phyloP scores from a whole-genome alignment of 1,140 invertebrate genomes.

The Drosophila novamexicana region DNA sequence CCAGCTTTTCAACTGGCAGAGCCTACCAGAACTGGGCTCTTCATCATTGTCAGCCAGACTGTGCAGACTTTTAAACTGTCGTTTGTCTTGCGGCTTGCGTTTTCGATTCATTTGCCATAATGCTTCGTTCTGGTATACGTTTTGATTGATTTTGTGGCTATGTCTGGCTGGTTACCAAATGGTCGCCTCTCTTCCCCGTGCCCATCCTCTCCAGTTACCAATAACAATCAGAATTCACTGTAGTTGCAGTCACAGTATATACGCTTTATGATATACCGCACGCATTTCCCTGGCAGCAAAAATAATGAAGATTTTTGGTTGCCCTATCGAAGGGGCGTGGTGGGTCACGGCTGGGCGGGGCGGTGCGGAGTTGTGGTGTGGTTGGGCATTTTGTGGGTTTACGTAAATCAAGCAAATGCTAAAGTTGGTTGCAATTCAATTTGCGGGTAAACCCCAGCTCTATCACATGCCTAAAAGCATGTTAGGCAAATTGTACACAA shows the following conservation, averaged over 20 bases:
- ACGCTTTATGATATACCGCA: conserved; percentile 50
- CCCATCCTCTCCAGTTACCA: neutral
- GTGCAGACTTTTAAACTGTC: conserved; percentile 65
- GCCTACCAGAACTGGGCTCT: neutral
- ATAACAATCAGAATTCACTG: conserved; percentile 19
- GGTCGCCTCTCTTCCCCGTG: neutral
- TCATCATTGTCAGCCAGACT: conserved; percentile 33
- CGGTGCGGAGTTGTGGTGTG: neutral
- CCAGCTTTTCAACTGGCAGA: neutral
- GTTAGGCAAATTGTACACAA: conserved; percentile 73
- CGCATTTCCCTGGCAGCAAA: conserved; percentile 41
- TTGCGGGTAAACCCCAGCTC: conserved; percentile 16
- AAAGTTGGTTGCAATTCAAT: conserved; percentile 70
- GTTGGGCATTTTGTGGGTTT: conserved; percentile 25
- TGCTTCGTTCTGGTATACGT: conserved; percentile 47
- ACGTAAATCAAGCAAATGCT: conserved; percentile 33
- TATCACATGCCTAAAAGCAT: conserved; percentile 19
- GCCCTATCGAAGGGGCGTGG: neutral
- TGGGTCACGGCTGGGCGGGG: neutral
- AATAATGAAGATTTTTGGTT: conserved; percentile 74
- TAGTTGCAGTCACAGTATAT: conserved; percentile 16
- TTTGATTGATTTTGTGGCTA: conserved; percentile 76
- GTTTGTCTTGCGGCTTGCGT: conserved; percentile 63
- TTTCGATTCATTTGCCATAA: conserved; percentile 51
- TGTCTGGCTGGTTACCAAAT: conserved; percentile 13